phyloP scores from a whole-genome alignment of 2,113 vertebrate genomes.

The Tetrao urogallus region DNA sequence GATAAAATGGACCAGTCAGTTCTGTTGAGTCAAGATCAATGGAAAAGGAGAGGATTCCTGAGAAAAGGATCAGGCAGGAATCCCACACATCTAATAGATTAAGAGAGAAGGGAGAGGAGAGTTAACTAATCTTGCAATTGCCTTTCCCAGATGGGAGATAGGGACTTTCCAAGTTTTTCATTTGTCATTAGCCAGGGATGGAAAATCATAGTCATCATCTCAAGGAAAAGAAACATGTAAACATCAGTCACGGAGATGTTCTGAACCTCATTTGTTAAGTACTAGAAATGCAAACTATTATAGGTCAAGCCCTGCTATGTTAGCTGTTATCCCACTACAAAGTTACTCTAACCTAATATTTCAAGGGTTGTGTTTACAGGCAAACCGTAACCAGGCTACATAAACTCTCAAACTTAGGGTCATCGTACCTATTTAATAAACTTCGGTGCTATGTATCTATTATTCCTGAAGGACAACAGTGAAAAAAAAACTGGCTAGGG shows the following conservation, averaged over 20 bases:
- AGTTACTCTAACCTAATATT: neutral
- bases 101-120: neutral
- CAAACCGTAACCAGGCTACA: slow-evolving; percentile 7
- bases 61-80: slow-evolving; percentile 43
- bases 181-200: slow-evolving; percentile 28
- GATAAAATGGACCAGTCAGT: neutral
- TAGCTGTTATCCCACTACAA: neutral
- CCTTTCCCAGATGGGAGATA: slow-evolving; percentile 2
- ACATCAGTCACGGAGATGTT: slow-evolving; percentile 30
- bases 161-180: slow-evolving; percentile 48
- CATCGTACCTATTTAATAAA: neutral
- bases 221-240: slow-evolving; percentile 27
- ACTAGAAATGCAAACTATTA: slow-evolving; percentile 28
- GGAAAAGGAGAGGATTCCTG: neutral
- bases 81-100: neutral
- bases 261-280: slow-evolving; percentile 11
- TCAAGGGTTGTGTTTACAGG: slow-evolving; percentile 46
- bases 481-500: neutral
- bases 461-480: slow-evolving; percentile 14
- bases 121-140: slow-evolving; percentile 26
- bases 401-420: neutral
- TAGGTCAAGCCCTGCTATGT: neutral
- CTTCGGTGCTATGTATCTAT: neutral
- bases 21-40: slow-evolving; percentile 8
- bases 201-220: slow-evolving; percentile 39